Evolutionary conservation across 2,113 vertebrate genomes (phyloP).

Genomic region (Emydura subglobosa): DNA sequence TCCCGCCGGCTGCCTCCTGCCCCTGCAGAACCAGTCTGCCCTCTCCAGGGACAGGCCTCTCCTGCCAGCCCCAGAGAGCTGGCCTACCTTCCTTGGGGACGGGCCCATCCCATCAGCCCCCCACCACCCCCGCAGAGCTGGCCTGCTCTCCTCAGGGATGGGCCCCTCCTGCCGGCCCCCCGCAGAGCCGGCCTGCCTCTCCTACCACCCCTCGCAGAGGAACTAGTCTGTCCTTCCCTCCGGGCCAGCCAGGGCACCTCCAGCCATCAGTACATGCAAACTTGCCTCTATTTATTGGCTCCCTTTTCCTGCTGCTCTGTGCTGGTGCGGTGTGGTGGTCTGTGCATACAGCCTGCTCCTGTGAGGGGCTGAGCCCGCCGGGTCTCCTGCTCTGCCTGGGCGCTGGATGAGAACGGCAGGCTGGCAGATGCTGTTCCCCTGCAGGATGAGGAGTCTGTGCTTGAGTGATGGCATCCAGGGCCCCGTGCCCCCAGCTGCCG

Average conservation of each 20-base stretch:
- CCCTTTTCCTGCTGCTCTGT: constrained; percentile 62
- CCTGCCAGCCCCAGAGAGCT: neutral
- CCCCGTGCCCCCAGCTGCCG: neutral
- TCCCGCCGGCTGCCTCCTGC: neutral
- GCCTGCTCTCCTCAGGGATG: neutral
- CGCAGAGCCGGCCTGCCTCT: neutral
- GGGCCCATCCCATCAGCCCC: constrained; percentile 34
- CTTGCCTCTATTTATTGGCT: constrained; percentile 80
- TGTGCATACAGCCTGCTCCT: rapidly evolving
- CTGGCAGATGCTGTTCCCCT: neutral
- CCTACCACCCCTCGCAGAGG: neutral
- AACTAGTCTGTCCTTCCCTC: neutral
- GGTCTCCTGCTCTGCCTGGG: neutral
- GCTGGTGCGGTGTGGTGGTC: constrained; percentile 34
- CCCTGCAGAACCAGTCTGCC: neutral
- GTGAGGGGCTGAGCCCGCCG: rapidly evolving
- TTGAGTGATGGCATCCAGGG: neutral
- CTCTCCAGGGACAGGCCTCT: neutral
- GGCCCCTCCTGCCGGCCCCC: neutral
- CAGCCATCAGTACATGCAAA: constrained; percentile 22
- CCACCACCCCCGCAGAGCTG: neutral
- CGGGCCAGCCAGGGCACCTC: neutral
- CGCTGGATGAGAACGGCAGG: neutral
- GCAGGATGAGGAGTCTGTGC: neutral
- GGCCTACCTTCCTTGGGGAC: neutral